A percentile compares a stretch with the other conserved stretches of the same genome.
These are phyloP conservation scores for Bos javanicus DNA, from an alignment of 2,113 vertebrate genomes.

Conservation along the genomic window DNA sequence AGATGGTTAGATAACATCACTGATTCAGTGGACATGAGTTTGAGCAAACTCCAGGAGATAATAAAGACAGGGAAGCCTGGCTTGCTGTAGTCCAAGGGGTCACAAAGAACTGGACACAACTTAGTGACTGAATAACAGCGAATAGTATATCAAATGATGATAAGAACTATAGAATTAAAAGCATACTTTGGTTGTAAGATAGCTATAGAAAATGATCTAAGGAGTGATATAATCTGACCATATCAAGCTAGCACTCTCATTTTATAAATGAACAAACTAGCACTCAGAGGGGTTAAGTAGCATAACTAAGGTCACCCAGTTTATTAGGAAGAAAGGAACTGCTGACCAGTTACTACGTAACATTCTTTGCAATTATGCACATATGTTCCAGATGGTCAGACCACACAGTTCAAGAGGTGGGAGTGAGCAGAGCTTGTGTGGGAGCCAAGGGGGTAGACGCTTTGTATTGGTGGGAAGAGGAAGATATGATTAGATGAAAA, in stretches of 20 bases:
- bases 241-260: not conserved
- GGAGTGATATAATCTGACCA: not conserved
- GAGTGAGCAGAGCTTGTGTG: not conserved
- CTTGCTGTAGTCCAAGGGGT: not conserved
- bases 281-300: not conserved
- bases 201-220: not conserved
- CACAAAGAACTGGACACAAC: not conserved
- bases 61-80: not conserved
- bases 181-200: not conserved
- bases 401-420: not conserved
- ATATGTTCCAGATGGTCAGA: not conserved
- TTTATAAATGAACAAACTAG: not conserved
- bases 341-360: not conserved
- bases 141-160: not conserved
- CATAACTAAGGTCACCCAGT: not conserved
- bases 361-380: not conserved
- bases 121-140: not conserved
- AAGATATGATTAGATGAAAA: not conserved
- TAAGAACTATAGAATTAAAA: not conserved
- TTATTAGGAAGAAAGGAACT: conserved; percentile 13
- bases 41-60: not conserved
- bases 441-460: not conserved
- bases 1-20: not conserved
- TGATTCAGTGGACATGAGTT: not conserved
- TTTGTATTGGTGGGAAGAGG: not conserved